Evolutionary conservation across 2,113 vertebrate species (phyloP), one percentile per base, ranked within the genome.

Genomic region (Sapayoa aenigma): DNA sequence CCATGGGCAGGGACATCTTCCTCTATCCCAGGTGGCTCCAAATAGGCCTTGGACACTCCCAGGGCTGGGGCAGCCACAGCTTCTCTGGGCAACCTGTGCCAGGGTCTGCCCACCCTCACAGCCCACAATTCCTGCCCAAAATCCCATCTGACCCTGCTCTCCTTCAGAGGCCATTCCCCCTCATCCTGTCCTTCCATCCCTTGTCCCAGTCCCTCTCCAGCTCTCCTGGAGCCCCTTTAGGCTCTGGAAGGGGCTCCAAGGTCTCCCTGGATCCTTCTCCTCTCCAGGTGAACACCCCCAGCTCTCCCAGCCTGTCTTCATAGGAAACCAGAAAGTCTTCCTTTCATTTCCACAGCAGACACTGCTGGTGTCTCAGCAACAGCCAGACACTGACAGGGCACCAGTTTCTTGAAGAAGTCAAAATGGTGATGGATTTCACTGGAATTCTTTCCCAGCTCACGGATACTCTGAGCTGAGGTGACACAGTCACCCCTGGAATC

Each of bases 401-500:
- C 58, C 6, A 0, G 7, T 9, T 5, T 65, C 59, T 44, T 28
- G 22, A 67, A 56, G 21, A 24, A 81, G 21, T 50, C 23, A 63
- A 39, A 77, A 72, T 3, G 31, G 16, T 46, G 52, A 33, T 2
- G 8, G 9, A 3, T 67, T 53, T 67, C 42, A 35, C 10, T 72
- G n/a, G 46, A 84, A 62, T 52, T 46, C 27, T 33, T 42, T 76
- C 46, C 42, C 76, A 35, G 3, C 33, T 69, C 31, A 19, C 4
- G 4, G 42, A 75, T 75, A 7, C n/a, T 83, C 62, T 78, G 46
- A 72, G 27, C 39, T 0, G 1, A 35, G 44, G 44, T 46, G 35
- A 25, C 9, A 35, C 33, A 0, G 60, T 82, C 44, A 55, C 7
- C 2, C 6, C 21, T 0, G 0, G 67, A 21, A 20, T 4, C 16